Evolutionary conservation across 2,113 vertebrate species (phyloP).

Genomic region (Eira barbara): DNA sequence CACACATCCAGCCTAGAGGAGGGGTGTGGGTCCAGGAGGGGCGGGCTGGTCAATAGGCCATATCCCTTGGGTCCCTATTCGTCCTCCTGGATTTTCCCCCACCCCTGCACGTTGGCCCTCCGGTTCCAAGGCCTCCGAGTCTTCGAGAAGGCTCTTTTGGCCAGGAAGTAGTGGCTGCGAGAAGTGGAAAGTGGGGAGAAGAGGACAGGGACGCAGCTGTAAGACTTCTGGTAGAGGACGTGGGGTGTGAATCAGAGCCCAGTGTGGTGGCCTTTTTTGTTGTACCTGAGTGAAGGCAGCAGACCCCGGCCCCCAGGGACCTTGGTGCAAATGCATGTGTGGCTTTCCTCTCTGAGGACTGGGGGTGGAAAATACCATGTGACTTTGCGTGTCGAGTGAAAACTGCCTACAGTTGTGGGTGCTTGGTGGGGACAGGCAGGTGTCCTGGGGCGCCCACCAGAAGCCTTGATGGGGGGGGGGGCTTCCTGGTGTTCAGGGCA

Average conservation of each 20-base stretch:
- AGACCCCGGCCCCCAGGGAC: rapidly evolving
- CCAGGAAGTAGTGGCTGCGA: not conserved
- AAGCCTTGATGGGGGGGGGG: rapidly evolving
- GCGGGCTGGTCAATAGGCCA: not conserved
- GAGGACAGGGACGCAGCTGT: rapidly evolving
- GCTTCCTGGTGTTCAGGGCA: not conserved
- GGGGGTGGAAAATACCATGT: no score
- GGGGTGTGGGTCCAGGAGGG: not conserved
- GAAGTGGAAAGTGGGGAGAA: no score
- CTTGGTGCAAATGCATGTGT: rapidly evolving
- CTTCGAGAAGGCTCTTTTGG: rapidly evolving
- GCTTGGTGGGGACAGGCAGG: not conserved
- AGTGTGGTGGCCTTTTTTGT: not conserved
- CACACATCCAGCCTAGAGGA: conserved; percentile 16
- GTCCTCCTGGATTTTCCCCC: not conserved
- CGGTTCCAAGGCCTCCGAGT: not conserved
- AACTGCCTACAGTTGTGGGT: not conserved
- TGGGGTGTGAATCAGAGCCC: not conserved
- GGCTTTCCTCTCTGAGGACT: not conserved
- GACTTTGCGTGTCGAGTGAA: not conserved
- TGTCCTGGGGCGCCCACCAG: not conserved
- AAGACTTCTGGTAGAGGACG: not conserved
- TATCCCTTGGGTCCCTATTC: not conserved
- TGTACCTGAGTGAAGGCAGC: not conserved
- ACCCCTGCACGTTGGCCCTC: not conserved